A percentile compares a stretch with the other conserved stretches of the same genome.
Conservation (phyloP, 2,113 vertebrate genomes). For the Engraulis encrasicolus region DNA sequence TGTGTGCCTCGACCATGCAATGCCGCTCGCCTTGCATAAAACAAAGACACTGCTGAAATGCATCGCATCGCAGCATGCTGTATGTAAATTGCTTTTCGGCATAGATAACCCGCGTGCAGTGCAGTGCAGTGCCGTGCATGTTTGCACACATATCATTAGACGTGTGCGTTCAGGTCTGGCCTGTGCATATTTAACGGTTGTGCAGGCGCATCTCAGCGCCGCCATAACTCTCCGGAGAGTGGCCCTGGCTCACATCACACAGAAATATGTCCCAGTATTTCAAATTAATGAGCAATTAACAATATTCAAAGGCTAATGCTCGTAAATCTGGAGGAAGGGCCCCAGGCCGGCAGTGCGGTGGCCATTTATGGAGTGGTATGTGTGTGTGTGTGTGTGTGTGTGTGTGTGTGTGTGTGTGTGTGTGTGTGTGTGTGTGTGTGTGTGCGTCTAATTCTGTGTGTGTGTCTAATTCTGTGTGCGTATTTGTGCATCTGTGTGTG, state of each 20-base stretch:
- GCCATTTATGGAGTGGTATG: conserved; percentile 26
- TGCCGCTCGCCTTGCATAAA: no score
- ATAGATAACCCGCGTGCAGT: neutral
- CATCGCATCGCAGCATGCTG: no score
- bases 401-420: neutral
- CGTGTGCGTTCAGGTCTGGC: conserved; percentile 24
- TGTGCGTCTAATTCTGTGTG: neutral
- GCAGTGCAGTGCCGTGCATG: no score
- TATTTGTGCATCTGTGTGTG: neutral
- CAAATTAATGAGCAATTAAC: conserved; percentile 52
- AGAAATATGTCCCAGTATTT: conserved; percentile 48
- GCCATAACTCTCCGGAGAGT: conserved; percentile 37
- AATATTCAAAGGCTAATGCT: conserved; percentile 46
- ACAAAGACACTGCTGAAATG: no score
- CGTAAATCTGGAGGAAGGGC: conserved; percentile 35
- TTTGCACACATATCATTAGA: conserved; percentile 30
- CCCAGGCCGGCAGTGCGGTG: conserved; percentile 20
- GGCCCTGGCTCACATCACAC: conserved; percentile 43
- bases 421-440: neutral
- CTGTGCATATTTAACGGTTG: neutral
- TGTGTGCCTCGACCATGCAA: no score
- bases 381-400: neutral
- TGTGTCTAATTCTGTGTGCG: neutral
- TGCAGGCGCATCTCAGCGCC: conserved; percentile 15
- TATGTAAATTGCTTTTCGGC: neutral